Base-by-base conservation (phyloP, 2,888 invertebrate species). In the Idaea dimidiata region DNA sequence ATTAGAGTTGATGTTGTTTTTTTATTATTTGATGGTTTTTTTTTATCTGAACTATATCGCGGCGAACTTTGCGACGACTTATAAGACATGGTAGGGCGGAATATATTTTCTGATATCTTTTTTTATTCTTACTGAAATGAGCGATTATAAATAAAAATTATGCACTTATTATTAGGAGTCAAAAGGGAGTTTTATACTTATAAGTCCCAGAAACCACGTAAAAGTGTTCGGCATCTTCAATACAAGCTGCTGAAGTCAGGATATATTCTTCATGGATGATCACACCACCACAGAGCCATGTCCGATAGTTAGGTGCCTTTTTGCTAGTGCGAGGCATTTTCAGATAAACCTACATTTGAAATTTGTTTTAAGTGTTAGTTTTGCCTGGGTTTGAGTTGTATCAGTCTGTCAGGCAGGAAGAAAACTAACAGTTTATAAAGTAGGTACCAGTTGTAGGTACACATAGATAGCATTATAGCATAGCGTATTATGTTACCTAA, bases 181-280 rank as follows among this genome's bases (percentile, higher is more conserved):
- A 43, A 43, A 43, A 43, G 43, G 3, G 3, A 43, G 43, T 14
- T 43, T 43, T 75, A 77, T 76, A 89, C 89, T 84, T 88, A 65
- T 87, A 88, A 53, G 88, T 89, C 0, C 89, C 89, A 58, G 89
- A 89, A 33, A 90, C 87, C 0, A 90, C 77, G 61, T 89, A 89
- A 62, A 90, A 89, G 66, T 89, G 87, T 59, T 86, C 84, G 6
- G 85, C 88, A 53, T 90, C 89, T 70, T 89, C 83, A 18, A 89
- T 89, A 66, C 89, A 90, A 24, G 89, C 89, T 0, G 89, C 89
- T 6, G 89, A 89, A 1, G 89, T 89, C 4, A 89, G 65, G n/a
- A 89, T 81, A 32, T 87, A 89, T 59, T 89, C 88, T 59, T 88
- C 87, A 14, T 89, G 89, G 3, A 89, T 73, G 31, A 88, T 88